phyloP scores from a whole-genome alignment of 2,113 vertebrate genomes.

The Calonectris borealis region DNA sequence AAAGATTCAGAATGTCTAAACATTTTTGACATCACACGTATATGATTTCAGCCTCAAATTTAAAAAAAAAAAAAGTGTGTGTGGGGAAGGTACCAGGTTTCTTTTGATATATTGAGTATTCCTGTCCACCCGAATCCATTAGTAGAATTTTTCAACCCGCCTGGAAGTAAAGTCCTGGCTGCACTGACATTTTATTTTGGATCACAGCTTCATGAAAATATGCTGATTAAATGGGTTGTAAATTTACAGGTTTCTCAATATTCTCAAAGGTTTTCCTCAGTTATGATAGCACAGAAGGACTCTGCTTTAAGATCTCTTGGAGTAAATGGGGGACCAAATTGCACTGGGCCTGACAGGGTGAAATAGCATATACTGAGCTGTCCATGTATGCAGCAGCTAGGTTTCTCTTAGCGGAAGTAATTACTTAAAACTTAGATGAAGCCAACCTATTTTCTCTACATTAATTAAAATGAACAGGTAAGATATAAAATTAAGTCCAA shows the following conservation, averaged over 20 bases:
- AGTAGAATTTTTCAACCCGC: not conserved
- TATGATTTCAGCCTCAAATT: not conserved
- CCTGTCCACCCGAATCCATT: not conserved
- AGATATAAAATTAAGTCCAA: not conserved
- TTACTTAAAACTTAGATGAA: not conserved
- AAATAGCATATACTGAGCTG: not conserved
- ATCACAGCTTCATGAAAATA: not conserved
- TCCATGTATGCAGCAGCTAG: not conserved
- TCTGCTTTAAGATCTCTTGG: not conserved
- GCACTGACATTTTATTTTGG: not conserved
- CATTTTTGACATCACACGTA: not conserved
- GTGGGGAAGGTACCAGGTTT: not conserved
- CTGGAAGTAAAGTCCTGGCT: not conserved
- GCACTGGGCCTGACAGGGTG: not conserved
- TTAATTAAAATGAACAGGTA: not conserved
- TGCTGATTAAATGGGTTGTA: not conserved
- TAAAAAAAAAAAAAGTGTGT: not conserved
- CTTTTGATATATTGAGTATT: not conserved
- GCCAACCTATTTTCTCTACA: not conserved
- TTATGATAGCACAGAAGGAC: not conserved
- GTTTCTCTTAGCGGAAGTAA: not conserved
- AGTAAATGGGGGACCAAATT: not conserved
- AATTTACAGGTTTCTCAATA: not conserved
- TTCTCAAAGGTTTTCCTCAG: not conserved
- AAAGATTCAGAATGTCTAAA: not conserved